Evolutionary conservation across 2,113 vertebrate genomes (phyloP).

Genomic region (Hypanus sabinus): DNA sequence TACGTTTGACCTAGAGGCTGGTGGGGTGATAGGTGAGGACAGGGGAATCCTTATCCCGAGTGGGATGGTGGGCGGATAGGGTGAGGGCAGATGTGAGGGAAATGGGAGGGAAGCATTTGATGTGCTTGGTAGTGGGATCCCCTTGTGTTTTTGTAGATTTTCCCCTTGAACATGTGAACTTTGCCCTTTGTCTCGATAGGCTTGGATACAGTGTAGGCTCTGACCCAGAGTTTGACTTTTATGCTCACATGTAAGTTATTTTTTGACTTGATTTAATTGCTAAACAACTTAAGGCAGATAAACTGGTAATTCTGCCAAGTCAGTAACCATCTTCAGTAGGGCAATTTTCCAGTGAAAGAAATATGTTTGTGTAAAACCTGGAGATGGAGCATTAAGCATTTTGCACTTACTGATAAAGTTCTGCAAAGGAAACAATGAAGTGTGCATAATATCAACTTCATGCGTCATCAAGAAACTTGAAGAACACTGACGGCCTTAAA

Average conservation of each 20-base stretch:
- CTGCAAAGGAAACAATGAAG: not conserved
- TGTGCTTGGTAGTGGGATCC: no score
- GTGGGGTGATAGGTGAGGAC: no score
- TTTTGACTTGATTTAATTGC: not conserved
- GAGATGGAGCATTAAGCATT: not conserved
- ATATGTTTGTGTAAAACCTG: not conserved
- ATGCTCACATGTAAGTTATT: not conserved
- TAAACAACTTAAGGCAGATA: not conserved
- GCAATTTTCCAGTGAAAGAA: slow-evolving; percentile 3
- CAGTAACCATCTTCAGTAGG: not conserved
- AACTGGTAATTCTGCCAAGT: not conserved
- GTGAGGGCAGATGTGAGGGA: no score
- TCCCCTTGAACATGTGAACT: not conserved
- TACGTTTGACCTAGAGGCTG: no score
- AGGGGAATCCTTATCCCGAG: no score
- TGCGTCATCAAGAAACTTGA: not conserved
- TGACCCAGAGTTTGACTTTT: not conserved
- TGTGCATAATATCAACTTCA: not conserved
- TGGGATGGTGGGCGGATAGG: no score
- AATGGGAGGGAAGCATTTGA: no score
- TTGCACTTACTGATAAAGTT: not conserved
- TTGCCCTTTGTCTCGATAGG: not conserved
- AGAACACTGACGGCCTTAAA: not conserved
- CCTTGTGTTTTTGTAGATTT: not conserved
- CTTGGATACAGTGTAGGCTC: not conserved